These are phyloP conservation scores for Myrmecophaga tridactyla DNA, from an alignment of 2,113 vertebrate genomes.

Conservation along the genomic window DNA sequence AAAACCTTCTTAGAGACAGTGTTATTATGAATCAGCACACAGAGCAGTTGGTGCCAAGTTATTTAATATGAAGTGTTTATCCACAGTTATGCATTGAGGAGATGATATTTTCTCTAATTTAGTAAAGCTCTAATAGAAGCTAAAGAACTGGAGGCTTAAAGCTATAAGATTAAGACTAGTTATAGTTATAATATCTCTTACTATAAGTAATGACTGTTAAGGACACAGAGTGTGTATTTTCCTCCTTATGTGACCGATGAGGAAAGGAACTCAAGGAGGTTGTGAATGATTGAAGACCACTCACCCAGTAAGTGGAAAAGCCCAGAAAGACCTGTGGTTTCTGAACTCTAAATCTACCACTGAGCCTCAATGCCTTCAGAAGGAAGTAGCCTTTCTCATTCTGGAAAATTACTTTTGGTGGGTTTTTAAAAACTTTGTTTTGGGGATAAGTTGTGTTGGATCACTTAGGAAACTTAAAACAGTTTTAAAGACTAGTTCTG, in stretches of 20 bases:
- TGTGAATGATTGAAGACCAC: background rate
- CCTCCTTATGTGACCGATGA: background rate
- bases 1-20: background rate
- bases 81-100: background rate
- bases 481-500: rapidly evolving
- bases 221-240: background rate
- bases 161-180: background rate
- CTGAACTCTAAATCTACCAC: too few relatives aligned
- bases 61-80: background rate
- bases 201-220: background rate
- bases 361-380: background rate
- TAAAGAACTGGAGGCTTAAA: background rate
- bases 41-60: too few relatives aligned
- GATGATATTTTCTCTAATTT: background rate
- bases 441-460: rapidly evolving
- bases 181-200: too few relatives aligned
- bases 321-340: too few relatives aligned
- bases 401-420: background rate
- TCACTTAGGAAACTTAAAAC: background rate
- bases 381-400: background rate
- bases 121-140: background rate
- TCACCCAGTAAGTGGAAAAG: too few relatives aligned
- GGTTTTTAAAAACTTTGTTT: background rate
- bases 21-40: rapidly evolving
- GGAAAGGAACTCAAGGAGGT: too few relatives aligned